phyloP scores from a whole-genome alignment of 2,113 vertebrate species.

The Capreolus pygargus region DNA sequence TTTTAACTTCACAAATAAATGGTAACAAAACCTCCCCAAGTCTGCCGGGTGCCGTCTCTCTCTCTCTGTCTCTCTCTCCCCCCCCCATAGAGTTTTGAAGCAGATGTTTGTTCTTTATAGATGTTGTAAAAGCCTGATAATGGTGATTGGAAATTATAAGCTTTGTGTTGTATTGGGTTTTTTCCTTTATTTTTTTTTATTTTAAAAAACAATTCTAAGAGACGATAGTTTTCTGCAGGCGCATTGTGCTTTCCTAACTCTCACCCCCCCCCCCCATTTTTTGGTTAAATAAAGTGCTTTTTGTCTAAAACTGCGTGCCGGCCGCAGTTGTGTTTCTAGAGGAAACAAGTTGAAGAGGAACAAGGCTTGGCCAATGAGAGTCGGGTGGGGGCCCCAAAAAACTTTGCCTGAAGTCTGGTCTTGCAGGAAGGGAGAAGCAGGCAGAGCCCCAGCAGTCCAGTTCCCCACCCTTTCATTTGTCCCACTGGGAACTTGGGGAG shows the following conservation, averaged over 20 bases:
- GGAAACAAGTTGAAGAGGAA: neutral
- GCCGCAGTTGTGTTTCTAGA: constrained; percentile 51
- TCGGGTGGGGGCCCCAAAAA: neutral
- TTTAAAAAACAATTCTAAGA: constrained; percentile 34
- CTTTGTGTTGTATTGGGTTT: constrained; percentile 62
- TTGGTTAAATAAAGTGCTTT: constrained; percentile 79
- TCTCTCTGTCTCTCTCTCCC: constrained; percentile 46
- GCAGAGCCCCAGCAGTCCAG: neutral
- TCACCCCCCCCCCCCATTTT: neutral
- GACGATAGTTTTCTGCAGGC: constrained; percentile 65
- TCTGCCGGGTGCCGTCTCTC: constrained; percentile 73
- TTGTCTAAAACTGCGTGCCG: constrained; percentile 63
- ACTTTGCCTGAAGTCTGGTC: neutral
- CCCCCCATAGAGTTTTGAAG: constrained; percentile 58
- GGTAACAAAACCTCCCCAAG: constrained; percentile 80
- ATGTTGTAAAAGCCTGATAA: constrained; percentile 71
- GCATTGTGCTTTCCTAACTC: constrained; percentile 64
- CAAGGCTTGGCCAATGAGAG: neutral
- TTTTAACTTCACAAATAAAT: constrained; percentile 97
- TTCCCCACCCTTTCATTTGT: neutral
- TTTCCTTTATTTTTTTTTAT: constrained; percentile 28
- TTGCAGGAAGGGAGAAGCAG: neutral
- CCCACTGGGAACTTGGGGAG: neutral
- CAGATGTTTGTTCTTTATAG: constrained; percentile 69
- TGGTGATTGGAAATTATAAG: constrained; percentile 64